These are phyloP conservation scores for Onthophagus sagittarius DNA, from an alignment of 2,888 invertebrate species.

Conservation along the genomic window DNA sequence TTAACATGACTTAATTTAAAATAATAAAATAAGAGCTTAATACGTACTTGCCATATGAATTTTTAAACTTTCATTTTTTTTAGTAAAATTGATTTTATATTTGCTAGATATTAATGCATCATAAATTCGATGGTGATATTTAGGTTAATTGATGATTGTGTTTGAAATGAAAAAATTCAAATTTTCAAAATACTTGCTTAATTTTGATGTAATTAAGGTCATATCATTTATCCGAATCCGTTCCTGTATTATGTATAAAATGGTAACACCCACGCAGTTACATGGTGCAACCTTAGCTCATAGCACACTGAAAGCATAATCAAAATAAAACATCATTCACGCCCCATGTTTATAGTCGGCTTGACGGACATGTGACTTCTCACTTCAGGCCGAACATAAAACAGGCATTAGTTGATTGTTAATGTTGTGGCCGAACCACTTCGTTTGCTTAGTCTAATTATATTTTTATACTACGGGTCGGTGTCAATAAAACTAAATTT, in stretches of 20 bases:
- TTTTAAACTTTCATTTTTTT: too few species aligned
- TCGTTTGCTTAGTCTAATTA: constrained; percentile 24
- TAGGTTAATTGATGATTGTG: too few species aligned
- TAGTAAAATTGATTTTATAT: too few species aligned
- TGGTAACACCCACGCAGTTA: not conserved
- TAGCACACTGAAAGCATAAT: constrained; percentile 10
- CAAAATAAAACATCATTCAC: constrained; percentile 28
- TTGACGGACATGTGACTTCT: constrained; percentile 27
- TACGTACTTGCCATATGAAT: too few species aligned
- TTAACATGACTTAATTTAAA: too few species aligned
- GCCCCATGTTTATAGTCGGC: constrained; percentile 24
- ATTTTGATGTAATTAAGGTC: not conserved
- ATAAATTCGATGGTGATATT: too few species aligned
- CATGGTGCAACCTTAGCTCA: not conserved
- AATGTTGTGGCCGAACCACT: constrained; percentile 21
- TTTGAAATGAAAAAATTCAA: too few species aligned
- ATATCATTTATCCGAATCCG: not conserved
- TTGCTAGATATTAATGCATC: too few species aligned
- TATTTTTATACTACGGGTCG: constrained; percentile 13
- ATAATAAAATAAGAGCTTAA: too few species aligned
- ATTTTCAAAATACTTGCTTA: too few species aligned
- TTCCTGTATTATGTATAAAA: not conserved
- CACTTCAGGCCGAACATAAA: constrained; percentile 18
- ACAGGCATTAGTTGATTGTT: constrained; percentile 25
- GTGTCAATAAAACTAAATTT: constrained; percentile 7